Base-by-base conservation (phyloP, 2,797 vertebrate genomes). In the Lacerta viridis region DNA sequence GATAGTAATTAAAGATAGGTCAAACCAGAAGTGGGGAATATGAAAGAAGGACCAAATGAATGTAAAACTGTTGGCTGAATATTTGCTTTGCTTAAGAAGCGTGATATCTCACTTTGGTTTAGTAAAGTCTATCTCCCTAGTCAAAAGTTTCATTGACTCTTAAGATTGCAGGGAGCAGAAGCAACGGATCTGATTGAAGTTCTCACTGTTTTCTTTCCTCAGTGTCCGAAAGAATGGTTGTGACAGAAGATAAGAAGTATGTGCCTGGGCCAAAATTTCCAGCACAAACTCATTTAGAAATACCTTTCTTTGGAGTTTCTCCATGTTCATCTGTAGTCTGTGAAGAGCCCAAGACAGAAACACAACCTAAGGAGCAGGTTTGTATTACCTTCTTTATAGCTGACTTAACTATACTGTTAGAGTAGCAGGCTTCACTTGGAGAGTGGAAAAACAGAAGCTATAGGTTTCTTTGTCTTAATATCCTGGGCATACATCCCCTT, bases 291-390 rank as follows among this genome's bases (percentile, higher is more conserved):
- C 55, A 66, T 46, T 18, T 39, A 86, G 92, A 61, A 94, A 92
- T 90, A 72, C 91, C 90, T 69, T 0, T 3, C 27, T 83, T 46
- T 84, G 92, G 93, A 85, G 88, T 94, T 88, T 92, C 90, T 78
- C 85, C 3, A 15, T 0, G 0, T 2, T 68, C 92, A 77, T 85
- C 92, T 80, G 17, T 59, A 0, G 0, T 43, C 80, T 33, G 1
- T 0, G 0, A 4, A 0, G 0, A 25, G 1, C 82, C 23, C 5
- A 20, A 29, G 64, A 61, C 15, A 86, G 89, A 90, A 89, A 33
- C 0, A 0, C 87, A 1, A 85, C 76, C 80, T 23, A 88, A 93
- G 88, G 88, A 94, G 84, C 88, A 92, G 94, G 94, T 95, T 91
- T 87, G 89, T 41, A 33, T 74, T 91, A 84, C 83, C 74, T 86